Evolutionary conservation across 2,797 vertebrate genomes (phyloP).

Genomic region (Gymnoscopelus braueri): DNA sequence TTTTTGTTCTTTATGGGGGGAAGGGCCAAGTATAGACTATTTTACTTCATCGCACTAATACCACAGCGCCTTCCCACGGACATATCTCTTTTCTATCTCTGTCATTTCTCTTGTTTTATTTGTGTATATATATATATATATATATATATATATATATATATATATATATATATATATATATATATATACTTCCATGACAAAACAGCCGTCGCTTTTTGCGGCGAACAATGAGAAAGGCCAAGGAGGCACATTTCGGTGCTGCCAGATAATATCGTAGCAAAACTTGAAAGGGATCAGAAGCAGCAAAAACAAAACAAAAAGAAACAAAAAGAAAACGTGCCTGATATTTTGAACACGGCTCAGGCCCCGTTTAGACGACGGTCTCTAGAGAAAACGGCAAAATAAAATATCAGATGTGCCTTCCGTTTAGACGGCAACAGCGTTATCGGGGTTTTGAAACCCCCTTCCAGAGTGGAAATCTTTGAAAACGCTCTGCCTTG

Average conservation of each 20-base stretch:
- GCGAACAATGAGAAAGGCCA: slow-evolving; percentile 52
- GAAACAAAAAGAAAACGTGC: slow-evolving; percentile 53
- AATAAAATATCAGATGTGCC: too few relatives aligned
- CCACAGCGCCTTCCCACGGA: slow-evolving; percentile 83
- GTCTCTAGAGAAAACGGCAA: too few relatives aligned
- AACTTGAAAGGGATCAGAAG: slow-evolving; percentile 63
- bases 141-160: too few relatives aligned
- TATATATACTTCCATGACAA: too few relatives aligned
- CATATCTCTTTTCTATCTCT: slow-evolving; percentile 80
- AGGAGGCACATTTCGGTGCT: slow-evolving; percentile 69
- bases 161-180: too few relatives aligned
- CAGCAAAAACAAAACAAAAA: slow-evolving; percentile 26
- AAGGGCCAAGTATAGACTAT: slow-evolving; percentile 58
- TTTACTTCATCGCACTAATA: slow-evolving; percentile 74
- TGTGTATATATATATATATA: too few relatives aligned
- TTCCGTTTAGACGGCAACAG: too few relatives aligned
- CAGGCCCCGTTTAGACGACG: neutral
- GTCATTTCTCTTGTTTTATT: slow-evolving; percentile 63
- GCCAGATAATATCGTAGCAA: slow-evolving; percentile 73
- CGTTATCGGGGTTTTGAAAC: too few relatives aligned
- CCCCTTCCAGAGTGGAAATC: too few relatives aligned
- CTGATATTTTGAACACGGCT: slow-evolving; percentile 57
- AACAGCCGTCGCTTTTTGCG: slow-evolving; percentile 49
- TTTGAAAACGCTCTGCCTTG: too few relatives aligned
- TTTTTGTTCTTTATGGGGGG: slow-evolving; percentile 10